Evolutionary conservation across 2,113 vertebrate species (phyloP).

Genomic region (Eolophus roseicapilla): DNA sequence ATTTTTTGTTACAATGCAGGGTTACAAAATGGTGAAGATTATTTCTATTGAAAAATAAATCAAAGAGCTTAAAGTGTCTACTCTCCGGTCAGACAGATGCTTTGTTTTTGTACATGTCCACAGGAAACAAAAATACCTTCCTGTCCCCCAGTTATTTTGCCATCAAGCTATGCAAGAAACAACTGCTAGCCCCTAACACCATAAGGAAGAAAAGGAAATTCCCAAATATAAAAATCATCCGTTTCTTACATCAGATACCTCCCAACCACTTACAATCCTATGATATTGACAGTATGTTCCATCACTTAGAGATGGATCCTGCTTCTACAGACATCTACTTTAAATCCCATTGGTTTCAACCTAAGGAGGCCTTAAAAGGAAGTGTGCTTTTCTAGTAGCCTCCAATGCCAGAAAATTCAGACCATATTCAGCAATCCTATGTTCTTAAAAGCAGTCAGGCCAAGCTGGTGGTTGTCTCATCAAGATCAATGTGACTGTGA

Average conservation of each 20-base stretch:
- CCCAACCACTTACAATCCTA: background rate
- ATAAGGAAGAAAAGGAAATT: slow-evolving; percentile 3
- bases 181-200: background rate
- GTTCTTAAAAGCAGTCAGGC: background rate
- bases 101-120: background rate
- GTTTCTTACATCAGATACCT: background rate
- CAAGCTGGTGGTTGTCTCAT: background rate
- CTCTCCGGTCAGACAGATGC: background rate
- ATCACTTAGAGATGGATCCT: slow-evolving; percentile 17
- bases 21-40: background rate
- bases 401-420: background rate
- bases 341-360: background rate
- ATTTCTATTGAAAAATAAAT: background rate
- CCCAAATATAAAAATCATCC: background rate
- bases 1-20: background rate
- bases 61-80: background rate
- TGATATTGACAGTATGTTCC: background rate
- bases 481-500: background rate
- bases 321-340: slow-evolving; percentile 45
- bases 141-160: background rate
- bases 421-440: background rate
- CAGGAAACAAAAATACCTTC: background rate
- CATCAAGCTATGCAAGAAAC: background rate
- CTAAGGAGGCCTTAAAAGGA: background rate
- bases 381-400: background rate